Percentiles rank a stretch among this genome's conserved stretches.
Evolutionary conservation across 2,113 vertebrate species (phyloP).

Genomic region (Mirza zaza): DNA sequence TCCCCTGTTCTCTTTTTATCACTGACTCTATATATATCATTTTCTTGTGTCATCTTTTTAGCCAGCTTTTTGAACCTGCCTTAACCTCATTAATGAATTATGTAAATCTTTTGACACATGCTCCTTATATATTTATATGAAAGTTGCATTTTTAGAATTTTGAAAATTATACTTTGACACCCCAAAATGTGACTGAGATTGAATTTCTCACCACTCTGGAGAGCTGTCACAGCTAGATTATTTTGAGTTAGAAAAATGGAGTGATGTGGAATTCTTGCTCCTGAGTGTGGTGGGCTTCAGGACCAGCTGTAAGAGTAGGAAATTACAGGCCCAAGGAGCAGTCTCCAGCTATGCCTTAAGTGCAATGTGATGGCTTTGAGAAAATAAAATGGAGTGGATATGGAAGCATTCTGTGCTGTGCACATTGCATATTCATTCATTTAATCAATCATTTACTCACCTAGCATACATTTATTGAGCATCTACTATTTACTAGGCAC

Average conservation of each 20-base stretch:
- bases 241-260: conserved; percentile 21
- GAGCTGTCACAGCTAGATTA: conserved; percentile 6
- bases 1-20: neutral
- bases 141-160: conserved; percentile 57
- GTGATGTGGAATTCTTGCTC: neutral
- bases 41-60: neutral
- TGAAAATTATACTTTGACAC: conserved; percentile 55
- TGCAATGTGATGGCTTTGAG: neutral
- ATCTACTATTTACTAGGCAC: neutral
- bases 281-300: neutral
- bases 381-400: neutral
- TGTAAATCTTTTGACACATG: conserved; percentile 47
- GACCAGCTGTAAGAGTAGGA: neutral
- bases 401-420: neutral
- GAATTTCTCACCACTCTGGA: conserved; percentile 33
- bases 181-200: conserved; percentile 46
- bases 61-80: neutral
- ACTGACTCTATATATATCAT: neutral
- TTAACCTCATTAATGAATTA: conserved; percentile 46
- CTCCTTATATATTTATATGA: conserved; percentile 47
- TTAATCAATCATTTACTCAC: neutral
- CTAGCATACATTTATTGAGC: neutral
- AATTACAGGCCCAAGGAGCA: neutral
- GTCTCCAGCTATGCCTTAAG: neutral
- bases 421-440: neutral